Conservation (phyloP, 2,113 vertebrate genomes). For the Columbina picui region DNA sequence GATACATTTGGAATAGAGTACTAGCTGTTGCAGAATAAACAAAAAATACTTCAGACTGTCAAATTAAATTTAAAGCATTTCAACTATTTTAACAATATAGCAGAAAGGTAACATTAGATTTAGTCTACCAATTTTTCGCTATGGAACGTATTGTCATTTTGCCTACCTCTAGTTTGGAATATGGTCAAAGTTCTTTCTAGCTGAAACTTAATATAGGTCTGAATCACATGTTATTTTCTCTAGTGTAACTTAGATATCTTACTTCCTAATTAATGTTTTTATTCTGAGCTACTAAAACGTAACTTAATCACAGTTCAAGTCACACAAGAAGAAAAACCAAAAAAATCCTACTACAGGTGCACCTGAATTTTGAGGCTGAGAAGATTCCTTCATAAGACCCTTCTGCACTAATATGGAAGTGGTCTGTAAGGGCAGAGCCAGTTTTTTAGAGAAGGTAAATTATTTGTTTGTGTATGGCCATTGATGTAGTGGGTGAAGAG, state of each 20-base stretch:
- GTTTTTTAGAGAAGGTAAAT: not conserved
- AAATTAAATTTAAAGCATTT: not conserved
- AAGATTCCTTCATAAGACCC: not conserved
- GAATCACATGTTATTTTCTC: not conserved
- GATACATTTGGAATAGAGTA: conserved; percentile 79
- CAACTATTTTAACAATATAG: not conserved
- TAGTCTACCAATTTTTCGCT: not conserved
- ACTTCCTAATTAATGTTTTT: not conserved
- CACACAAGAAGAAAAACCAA: not conserved
- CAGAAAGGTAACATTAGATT: not conserved
- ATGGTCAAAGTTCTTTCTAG: not conserved
- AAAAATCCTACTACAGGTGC: not conserved
- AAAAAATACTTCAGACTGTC: not conserved
- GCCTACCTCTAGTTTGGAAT: not conserved
- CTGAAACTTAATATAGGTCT: not conserved
- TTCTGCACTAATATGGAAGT: not conserved
- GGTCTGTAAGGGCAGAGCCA: not conserved
- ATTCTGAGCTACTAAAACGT: not conserved
- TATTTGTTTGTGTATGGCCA: not conserved
- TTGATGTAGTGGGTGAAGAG: not conserved
- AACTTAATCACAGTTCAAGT: not conserved
- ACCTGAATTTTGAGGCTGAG: not conserved
- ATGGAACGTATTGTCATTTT: not conserved
- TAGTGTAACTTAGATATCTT: not conserved
- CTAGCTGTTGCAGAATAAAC: conserved; percentile 30